Percentiles rank a stretch among this genome's conserved stretches.
phyloP scores from a whole-genome alignment of 2,888 invertebrate species.

The Tetramorium bicarinatum region DNA sequence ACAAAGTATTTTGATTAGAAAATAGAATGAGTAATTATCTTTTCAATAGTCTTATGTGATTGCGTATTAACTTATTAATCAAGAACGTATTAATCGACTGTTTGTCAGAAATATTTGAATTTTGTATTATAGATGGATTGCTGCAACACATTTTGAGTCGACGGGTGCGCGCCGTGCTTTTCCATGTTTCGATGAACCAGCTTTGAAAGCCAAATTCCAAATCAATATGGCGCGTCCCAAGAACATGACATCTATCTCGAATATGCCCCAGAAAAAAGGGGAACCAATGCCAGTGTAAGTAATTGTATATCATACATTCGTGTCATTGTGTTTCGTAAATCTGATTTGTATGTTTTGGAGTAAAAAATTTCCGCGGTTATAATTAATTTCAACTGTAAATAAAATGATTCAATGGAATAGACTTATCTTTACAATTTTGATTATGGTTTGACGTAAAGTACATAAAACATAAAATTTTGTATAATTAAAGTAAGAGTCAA shows the following conservation, averaged over 20 bases:
- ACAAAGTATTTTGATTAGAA: slow-evolving; percentile 21
- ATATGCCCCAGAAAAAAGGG: slow-evolving; percentile 89
- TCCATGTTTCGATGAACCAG: slow-evolving; percentile 96
- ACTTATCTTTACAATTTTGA: too few relatives aligned
- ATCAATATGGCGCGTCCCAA: slow-evolving; percentile 91
- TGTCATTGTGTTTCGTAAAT: background rate
- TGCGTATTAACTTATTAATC: background rate
- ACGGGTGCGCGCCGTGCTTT: slow-evolving; percentile 94
- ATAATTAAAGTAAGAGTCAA: background rate
- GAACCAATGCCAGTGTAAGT: slow-evolving; percentile 88
- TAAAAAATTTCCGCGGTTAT: too few relatives aligned
- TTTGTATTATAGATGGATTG: slow-evolving; percentile 90
- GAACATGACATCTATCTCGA: slow-evolving; percentile 92
- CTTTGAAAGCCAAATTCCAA: slow-evolving; percentile 93
- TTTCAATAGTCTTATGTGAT: background rate
- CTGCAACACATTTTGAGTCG: slow-evolving; percentile 94
- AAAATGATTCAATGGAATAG: too few relatives aligned
- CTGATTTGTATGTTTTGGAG: too few relatives aligned
- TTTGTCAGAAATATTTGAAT: slow-evolving; percentile 43
- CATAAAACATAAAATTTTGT: background rate
- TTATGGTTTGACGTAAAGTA: background rate
- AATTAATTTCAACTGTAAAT: too few relatives aligned
- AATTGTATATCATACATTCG: background rate
- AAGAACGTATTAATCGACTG: background rate
- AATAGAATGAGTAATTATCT: background rate